These are phyloP conservation scores for Symphodus melops DNA, from an alignment of 2,113 vertebrate genomes.

Conservation along the genomic window DNA sequence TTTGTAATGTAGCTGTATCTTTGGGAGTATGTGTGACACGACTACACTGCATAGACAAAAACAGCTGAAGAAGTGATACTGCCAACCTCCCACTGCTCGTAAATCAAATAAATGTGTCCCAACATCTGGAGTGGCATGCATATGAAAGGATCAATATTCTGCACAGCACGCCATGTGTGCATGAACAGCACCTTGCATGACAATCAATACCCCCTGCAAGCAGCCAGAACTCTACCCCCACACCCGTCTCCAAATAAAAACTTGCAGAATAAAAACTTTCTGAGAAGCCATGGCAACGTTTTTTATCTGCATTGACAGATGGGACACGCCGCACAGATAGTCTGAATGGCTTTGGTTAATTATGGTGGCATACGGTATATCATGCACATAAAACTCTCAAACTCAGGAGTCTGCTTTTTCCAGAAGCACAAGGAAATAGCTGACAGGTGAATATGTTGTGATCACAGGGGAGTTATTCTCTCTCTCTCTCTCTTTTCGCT, in stretches of 20 bases:
- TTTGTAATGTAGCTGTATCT: not conserved
- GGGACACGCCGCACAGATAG: slow-evolving; percentile 3
- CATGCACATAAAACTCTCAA: slow-evolving; percentile 44
- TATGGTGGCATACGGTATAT: slow-evolving; percentile 38
- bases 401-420: not conserved
- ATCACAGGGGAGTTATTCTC: slow-evolving; percentile 34
- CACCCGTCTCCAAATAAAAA: slow-evolving; percentile 27
- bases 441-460: slow-evolving; percentile 46
- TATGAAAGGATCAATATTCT: slow-evolving; percentile 62
- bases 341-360: slow-evolving; percentile 34
- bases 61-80: slow-evolving; percentile 42
- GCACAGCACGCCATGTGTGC: slow-evolving; percentile 24
- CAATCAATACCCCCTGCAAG: slow-evolving; percentile 23
- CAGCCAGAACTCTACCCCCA: not conserved
- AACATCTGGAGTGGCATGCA: slow-evolving; percentile 66
- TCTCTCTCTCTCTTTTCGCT: not conserved
- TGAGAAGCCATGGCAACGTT: not conserved
- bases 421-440: slow-evolving; percentile 28
- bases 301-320: slow-evolving; percentile 34
- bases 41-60: slow-evolving; percentile 17
- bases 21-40: not conserved
- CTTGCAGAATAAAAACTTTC: slow-evolving; percentile 16
- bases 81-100: slow-evolving; percentile 29
- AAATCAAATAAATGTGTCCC: slow-evolving; percentile 57
- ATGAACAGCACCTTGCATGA: slow-evolving; percentile 38